Evolutionary conservation across 2,797 vertebrate species (phyloP).

Genomic region (Knipowitschia caucasica): DNA sequence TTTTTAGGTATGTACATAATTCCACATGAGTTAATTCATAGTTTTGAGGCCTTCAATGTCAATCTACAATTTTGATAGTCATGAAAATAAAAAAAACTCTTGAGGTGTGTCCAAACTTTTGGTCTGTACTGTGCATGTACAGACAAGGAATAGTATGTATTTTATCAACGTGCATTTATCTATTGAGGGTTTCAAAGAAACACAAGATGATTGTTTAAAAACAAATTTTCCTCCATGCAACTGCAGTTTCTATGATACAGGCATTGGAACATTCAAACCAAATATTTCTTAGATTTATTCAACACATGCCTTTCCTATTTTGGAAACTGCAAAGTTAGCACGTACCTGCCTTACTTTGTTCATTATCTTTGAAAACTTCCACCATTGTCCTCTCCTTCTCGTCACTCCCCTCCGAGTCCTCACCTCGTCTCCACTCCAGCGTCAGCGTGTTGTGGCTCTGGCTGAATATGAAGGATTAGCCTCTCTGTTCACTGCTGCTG

Average conservation of each 20-base stretch:
- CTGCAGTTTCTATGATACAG: neutral
- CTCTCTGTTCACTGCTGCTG: neutral
- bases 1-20: too few relatives aligned
- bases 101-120: too few relatives aligned
- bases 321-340: neutral
- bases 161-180: too few relatives aligned
- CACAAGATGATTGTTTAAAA: too few relatives aligned
- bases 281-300: neutral
- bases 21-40: too few relatives aligned
- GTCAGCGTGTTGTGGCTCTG: neutral
- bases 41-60: too few relatives aligned
- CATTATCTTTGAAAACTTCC: slow-evolving; percentile 1
- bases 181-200: too few relatives aligned
- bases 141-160: too few relatives aligned
- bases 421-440: neutral
- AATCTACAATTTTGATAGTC: too few relatives aligned
- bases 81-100: too few relatives aligned
- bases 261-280: neutral
- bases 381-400: neutral
- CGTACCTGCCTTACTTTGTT: neutral
- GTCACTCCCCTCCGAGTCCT: neutral
- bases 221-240: too few relatives aligned
- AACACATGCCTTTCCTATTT: neutral
- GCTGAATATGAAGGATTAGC: slow-evolving; percentile 1
- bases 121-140: too few relatives aligned